phyloP scores from a whole-genome alignment of 1,140 invertebrate genomes.

The Stegodyphus dumicola region DNA sequence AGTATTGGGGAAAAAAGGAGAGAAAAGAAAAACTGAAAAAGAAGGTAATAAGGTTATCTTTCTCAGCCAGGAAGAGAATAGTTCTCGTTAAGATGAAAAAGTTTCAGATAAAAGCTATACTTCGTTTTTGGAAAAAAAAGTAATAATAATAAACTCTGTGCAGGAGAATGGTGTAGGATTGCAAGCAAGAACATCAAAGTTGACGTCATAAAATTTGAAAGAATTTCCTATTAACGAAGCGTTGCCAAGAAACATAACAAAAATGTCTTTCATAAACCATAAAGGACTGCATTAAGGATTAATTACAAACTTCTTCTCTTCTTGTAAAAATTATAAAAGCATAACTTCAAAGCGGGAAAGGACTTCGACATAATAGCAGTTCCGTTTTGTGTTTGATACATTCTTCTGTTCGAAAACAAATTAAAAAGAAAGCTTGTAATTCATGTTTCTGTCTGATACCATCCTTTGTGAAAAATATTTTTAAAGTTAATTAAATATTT shows the following conservation, averaged over 20 bases:
- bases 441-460: no score
- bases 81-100: not conserved
- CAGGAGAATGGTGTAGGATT: not conserved
- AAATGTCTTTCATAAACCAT: slow-evolving; percentile 1
- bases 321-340: no score
- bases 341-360: no score
- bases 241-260: slow-evolving; percentile 9
- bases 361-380: no score
- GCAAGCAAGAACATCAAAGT: not conserved
- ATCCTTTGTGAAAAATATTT: no score
- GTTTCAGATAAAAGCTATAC: not conserved
- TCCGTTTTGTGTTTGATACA: no score
- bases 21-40: not conserved
- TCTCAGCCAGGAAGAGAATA: not conserved
- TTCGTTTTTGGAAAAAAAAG: slow-evolving; percentile 3
- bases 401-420: no score
- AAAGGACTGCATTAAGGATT: no score
- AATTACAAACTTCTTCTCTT: no score
- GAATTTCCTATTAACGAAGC: slow-evolving; percentile 20
- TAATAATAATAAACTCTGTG: not conserved
- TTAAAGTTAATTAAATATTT: no score
- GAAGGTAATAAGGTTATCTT: not conserved
- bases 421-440: no score
- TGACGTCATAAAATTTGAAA: not conserved
- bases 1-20: no score